Conservation (phyloP, 2,797 vertebrate genomes). For the Neosilurus hyrtlii region DNA sequence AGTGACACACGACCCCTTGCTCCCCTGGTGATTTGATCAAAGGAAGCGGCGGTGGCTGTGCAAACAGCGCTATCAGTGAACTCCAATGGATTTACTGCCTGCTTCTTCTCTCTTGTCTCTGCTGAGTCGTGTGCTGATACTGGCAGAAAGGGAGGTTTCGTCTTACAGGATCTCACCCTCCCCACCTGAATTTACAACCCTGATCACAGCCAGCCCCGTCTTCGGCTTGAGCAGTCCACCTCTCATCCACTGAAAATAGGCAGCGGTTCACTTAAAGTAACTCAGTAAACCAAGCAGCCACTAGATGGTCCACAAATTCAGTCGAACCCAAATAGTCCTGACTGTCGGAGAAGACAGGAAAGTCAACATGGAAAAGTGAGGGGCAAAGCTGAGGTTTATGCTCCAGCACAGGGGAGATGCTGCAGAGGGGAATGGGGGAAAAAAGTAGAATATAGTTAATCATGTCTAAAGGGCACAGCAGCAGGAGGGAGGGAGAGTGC, state of each 20-base stretch:
- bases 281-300: conserved; percentile 51
- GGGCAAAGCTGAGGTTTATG: conserved; percentile 1
- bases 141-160: conserved; percentile 71
- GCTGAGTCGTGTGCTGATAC: conserved; percentile 74
- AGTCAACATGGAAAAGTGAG: neutral
- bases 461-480: conserved; percentile 52
- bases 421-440: conserved; percentile 31
- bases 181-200: conserved; percentile 72
- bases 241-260: conserved; percentile 31
- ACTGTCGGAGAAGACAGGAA: neutral
- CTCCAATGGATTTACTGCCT: conserved; percentile 81
- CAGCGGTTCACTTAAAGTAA: conserved; percentile 36
- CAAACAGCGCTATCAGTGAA: conserved; percentile 82
- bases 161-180: conserved; percentile 70
- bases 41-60: conserved; percentile 78
- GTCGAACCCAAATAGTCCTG: neutral
- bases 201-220: conserved; percentile 67
- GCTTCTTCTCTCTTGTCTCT: conserved; percentile 81
- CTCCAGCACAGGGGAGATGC: conserved; percentile 22
- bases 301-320: conserved; percentile 45
- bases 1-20: conserved; percentile 79
- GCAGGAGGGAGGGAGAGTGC: conserved; percentile 53
- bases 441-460: conserved; percentile 51
- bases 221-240: conserved; percentile 51
- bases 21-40: conserved; percentile 80